These are phyloP conservation scores for Dermatophagoides farinae DNA, from an alignment of 1,140 invertebrate genomes.

Conservation along the genomic window DNA sequence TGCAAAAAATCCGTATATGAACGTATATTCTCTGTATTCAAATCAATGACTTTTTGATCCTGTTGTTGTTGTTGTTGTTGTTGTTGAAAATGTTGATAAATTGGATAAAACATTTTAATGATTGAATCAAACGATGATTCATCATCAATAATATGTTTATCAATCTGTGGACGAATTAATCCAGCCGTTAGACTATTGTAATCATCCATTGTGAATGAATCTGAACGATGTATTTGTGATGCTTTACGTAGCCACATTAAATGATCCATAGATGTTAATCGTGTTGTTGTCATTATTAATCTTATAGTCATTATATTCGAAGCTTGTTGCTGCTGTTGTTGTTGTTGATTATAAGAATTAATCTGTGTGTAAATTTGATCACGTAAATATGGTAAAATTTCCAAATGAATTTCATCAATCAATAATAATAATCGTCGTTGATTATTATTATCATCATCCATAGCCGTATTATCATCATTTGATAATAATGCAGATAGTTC, in stretches of 20 bases:
- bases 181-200: background rate
- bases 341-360: background rate
- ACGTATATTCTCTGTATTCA: slow-evolving; percentile 4
- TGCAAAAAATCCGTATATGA: slow-evolving; percentile 18
- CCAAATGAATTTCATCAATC: slow-evolving; percentile 12
- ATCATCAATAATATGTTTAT: background rate
- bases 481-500: slow-evolving; percentile 4
- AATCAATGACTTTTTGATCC: background rate
- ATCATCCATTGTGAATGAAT: background rate
- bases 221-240: background rate
- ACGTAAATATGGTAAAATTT: slow-evolving; percentile 8
- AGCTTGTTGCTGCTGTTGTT: background rate
- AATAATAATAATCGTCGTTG: background rate
- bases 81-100: background rate
- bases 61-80: too few species aligned
- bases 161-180: too few species aligned
- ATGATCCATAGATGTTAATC: background rate
- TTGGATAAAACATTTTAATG: background rate
- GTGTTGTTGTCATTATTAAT: background rate
- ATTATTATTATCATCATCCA: background rate
- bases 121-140: background rate
- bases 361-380: background rate
- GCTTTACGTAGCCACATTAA: slow-evolving; percentile 7
- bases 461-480: background rate
- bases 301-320: background rate